A percentile compares a stretch with the other conserved stretches of the same genome.
phyloP scores from a whole-genome alignment of 2,113 vertebrate species.

The Atherinomorus stipes region DNA sequence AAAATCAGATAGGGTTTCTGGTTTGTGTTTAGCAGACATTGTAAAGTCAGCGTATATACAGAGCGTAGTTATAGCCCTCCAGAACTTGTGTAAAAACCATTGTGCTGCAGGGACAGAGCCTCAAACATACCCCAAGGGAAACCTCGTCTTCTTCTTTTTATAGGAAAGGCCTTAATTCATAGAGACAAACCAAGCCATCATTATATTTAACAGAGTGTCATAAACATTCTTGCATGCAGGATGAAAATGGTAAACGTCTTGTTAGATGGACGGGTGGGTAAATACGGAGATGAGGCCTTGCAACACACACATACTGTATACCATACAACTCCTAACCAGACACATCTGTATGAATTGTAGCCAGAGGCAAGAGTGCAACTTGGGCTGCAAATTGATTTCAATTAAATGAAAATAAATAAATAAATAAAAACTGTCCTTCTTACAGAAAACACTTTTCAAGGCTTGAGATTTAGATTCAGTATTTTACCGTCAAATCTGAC shows the following conservation, averaged over 20 bases:
- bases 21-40: slow-evolving; percentile 60
- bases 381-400: slow-evolving; percentile 15
- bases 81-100: slow-evolving; percentile 57
- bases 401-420: neutral
- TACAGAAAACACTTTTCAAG: neutral
- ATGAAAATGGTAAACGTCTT: slow-evolving; percentile 52
- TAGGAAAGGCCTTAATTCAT: slow-evolving; percentile 64
- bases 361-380: slow-evolving; percentile 42
- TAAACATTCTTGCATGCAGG: slow-evolving; percentile 70
- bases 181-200: slow-evolving; percentile 64
- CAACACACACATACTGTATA: slow-evolving; percentile 28
- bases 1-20: slow-evolving; percentile 46
- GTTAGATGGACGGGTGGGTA: slow-evolving; percentile 36
- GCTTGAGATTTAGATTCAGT: neutral
- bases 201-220: slow-evolving; percentile 72
- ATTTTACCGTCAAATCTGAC: no score
- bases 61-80: slow-evolving; percentile 42
- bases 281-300: slow-evolving; percentile 48
- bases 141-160: slow-evolving; percentile 66
- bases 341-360: slow-evolving; percentile 49
- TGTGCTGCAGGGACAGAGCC: slow-evolving; percentile 51
- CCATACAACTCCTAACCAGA: slow-evolving; percentile 7
- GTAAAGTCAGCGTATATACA: slow-evolving; percentile 55
- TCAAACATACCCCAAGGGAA: slow-evolving; percentile 51
- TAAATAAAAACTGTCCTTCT: neutral